Evolutionary conservation across 2,113 vertebrate species (phyloP).

Genomic region (Dicrurus megarhynchus): DNA sequence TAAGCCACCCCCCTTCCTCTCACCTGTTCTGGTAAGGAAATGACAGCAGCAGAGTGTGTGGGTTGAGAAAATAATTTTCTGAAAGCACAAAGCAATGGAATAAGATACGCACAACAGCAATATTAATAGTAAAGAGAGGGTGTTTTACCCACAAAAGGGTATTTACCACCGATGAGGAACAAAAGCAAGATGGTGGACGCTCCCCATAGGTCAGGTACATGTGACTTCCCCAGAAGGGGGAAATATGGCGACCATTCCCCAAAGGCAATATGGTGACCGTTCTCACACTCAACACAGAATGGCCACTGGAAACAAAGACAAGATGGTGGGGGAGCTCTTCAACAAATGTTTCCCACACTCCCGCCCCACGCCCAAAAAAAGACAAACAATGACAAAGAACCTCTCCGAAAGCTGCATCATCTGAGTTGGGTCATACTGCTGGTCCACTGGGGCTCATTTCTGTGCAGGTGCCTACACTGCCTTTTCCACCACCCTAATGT

Average conservation of each 20-base stretch:
- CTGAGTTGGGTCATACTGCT: rapidly evolving
- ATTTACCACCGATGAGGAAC: background rate
- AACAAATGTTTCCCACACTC: background rate
- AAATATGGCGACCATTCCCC: background rate
- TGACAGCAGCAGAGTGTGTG: background rate
- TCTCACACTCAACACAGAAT: background rate
- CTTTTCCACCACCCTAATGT: rapidly evolving
- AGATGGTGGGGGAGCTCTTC: no score
- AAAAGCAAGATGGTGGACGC: rapidly evolving
- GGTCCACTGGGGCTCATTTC: background rate
- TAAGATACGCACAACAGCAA: background rate
- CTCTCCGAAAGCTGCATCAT: background rate
- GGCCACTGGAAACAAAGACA: background rate
- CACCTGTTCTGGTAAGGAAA: background rate
- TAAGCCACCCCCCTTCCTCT: background rate
- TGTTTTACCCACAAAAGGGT: background rate
- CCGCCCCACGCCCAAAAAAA: rapidly evolving
- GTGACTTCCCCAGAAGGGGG: background rate
- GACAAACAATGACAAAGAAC: background rate
- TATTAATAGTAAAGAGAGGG: background rate
- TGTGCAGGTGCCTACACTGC: background rate
- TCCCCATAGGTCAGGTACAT: no score
- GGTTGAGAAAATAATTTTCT: background rate
- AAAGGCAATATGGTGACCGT: rapidly evolving
- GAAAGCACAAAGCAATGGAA: background rate